Base-by-base conservation (phyloP, 2,797 vertebrate genomes). In the Sebastes wilsoni region DNA sequence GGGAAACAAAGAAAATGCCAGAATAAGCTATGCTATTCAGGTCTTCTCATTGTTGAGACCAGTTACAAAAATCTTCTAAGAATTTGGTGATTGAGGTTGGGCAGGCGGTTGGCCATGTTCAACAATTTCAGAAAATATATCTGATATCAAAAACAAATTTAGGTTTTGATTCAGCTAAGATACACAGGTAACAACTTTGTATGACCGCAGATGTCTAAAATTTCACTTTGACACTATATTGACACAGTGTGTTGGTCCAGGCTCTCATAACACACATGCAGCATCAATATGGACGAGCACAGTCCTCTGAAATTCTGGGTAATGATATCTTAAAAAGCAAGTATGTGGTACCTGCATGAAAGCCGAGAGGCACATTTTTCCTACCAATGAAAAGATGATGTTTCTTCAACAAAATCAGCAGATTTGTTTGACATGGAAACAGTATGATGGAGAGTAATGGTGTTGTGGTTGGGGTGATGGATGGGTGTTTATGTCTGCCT, bases 401-500 rank as follows among this genome's bases (percentile, higher is more conserved):
- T 81, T 85, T 82, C 69, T 54, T 84, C 32, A 23, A 80, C 55
- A 61, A 81, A 84, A 80, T 66, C 76, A 85, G 82, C 46, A 64
- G 77, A 64, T 86, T 85, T 83, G 79, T 85, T 86, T 89, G 81
- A 91, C 80, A 84, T 88, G 68, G 85, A 90, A 89, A 86, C 78
- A 79, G 54, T 32, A 38, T 52, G 68, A 86, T 72, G 77, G 77
- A 84, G 80, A 84, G 69, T 78, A 81, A 83, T 64, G 22, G 30
- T 52, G 67, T 54, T 89, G 89, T 75, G 92, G 92, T 92, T 62
- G n/a, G 69, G 54, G 66, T 91, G 92, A 93, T 89, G 81, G 85
- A 94, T 91, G 82, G 22, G 23, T 92, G 85, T 93, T 94, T 92
- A 91, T 79, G 54, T 92, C 87, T 79, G 72, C 81, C 73, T 81